Conservation (phyloP, 2,113 vertebrate species). For the Misgurnus anguillicaudatus region DNA sequence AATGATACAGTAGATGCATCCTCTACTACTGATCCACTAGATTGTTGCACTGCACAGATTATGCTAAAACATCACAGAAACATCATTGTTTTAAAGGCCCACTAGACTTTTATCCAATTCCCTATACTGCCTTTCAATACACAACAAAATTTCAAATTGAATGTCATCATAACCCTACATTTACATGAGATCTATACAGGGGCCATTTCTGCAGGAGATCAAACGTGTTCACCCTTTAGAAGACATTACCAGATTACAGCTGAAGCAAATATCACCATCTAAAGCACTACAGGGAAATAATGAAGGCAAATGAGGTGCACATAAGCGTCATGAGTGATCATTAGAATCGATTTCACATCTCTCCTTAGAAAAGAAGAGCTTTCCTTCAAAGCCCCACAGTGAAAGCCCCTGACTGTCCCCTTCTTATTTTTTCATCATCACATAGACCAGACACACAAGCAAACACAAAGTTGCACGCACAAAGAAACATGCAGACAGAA, state of each 20-base stretch:
- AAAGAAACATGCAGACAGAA: too few species aligned
- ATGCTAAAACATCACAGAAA: too few species aligned
- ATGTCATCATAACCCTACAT: constrained; percentile 3
- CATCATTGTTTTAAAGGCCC: too few species aligned
- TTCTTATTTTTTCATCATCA: neutral
- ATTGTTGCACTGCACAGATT: too few species aligned
- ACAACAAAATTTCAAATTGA: constrained; percentile 1
- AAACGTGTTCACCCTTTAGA: constrained; percentile 30
- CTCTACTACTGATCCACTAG: too few species aligned
- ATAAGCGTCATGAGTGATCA: constrained; percentile 54
- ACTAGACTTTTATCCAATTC: too few species aligned
- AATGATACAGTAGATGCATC: too few species aligned
- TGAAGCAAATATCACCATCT: constrained; percentile 35
- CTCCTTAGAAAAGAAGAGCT: constrained; percentile 22
- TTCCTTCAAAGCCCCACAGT: constrained; percentile 30
- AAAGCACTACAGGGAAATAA: constrained; percentile 44
- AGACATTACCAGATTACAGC: constrained; percentile 42
- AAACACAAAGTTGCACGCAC: too few species aligned
- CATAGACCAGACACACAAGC: too few species aligned
- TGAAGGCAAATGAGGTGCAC: constrained; percentile 47
- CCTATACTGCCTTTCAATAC: neutral
- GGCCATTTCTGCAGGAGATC: constrained; percentile 27
- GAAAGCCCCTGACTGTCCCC: constrained; percentile 17
- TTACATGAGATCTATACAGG: constrained; percentile 18
- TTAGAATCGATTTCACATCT: constrained; percentile 52